These are phyloP conservation scores for Ophion ventricosus DNA, from an alignment of 2,888 invertebrate species.

Conservation along the genomic window DNA sequence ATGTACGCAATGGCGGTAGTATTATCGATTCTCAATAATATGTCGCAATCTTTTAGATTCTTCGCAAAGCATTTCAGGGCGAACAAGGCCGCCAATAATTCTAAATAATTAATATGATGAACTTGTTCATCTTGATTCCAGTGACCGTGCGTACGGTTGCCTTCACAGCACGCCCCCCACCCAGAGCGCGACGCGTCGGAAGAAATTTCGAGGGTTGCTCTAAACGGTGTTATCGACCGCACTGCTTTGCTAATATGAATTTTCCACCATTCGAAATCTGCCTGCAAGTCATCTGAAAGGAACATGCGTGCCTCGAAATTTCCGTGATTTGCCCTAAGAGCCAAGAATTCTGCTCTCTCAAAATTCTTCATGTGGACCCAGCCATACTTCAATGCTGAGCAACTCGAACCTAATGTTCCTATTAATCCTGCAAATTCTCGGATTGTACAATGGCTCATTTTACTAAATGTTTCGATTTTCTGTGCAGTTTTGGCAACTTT, in stretches of 20 bases:
- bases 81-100: slow-evolving; percentile 48
- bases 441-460: slow-evolving; percentile 31
- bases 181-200: slow-evolving; percentile 50
- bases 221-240: slow-evolving; percentile 32
- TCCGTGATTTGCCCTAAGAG: slow-evolving; percentile 33
- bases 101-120: slow-evolving; percentile 45
- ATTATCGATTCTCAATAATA: slow-evolving; percentile 20
- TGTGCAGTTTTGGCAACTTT: background rate
- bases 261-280: too few species aligned
- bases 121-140: slow-evolving; percentile 30
- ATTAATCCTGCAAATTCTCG: slow-evolving; percentile 47
- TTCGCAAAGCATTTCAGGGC: slow-evolving; percentile 46
- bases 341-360: slow-evolving; percentile 45
- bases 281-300: slow-evolving; percentile 6
- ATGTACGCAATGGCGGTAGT: slow-evolving; percentile 36
- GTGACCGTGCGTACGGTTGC: slow-evolving; percentile 38
- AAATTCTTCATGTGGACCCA: slow-evolving; percentile 49
- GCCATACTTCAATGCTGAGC: slow-evolving; percentile 50
- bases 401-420: slow-evolving; percentile 45
- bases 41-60: slow-evolving; percentile 26
- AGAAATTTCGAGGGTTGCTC: slow-evolving; percentile 45
- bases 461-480: slow-evolving; percentile 29
- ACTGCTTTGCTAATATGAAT: slow-evolving; percentile 1
- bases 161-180: slow-evolving; percentile 47
- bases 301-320: slow-evolving; percentile 45